Evolutionary conservation across 2,797 vertebrate genomes (phyloP).

Genomic region (Pelodytes ibericus): DNA sequence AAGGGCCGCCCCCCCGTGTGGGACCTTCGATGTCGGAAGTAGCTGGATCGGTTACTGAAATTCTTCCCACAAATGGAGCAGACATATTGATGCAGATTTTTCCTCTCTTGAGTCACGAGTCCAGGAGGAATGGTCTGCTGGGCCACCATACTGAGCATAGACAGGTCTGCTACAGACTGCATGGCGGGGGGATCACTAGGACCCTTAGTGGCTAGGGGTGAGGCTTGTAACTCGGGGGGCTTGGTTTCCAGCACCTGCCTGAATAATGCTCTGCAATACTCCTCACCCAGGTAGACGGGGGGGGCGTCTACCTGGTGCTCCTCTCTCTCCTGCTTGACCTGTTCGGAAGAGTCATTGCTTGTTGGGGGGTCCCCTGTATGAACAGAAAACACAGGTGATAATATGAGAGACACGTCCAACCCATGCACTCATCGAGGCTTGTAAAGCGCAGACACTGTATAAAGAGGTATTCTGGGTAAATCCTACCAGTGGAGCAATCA

Average conservation of each 20-base stretch:
- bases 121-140: background rate
- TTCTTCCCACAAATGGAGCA: slow-evolving; percentile 14
- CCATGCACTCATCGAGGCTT: too few species aligned
- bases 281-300: background rate
- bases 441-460: too few species aligned
- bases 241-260: background rate
- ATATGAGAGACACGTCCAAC: too few species aligned
- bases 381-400: too few species aligned
- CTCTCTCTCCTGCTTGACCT: too few species aligned
- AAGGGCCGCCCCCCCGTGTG: slow-evolving; percentile 7
- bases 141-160: background rate
- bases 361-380: too few species aligned
- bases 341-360: too few species aligned
- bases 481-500: too few species aligned
- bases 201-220: too few species aligned
- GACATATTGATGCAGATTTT: slow-evolving; percentile 8
- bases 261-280: background rate
- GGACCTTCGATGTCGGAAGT: slow-evolving; percentile 7
- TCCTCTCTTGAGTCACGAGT: slow-evolving; percentile 12
- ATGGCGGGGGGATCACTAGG: background rate
- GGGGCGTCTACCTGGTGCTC: background rate
- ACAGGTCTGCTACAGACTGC: background rate
- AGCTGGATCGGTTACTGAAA: background rate
- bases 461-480: too few species aligned
- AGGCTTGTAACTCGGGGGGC: background rate